Percentiles rank a stretch among this genome's conserved stretches.
These are phyloP conservation scores for Bradysia coprophila DNA, from an alignment of 1,140 invertebrate species.

Conservation along the genomic window DNA sequence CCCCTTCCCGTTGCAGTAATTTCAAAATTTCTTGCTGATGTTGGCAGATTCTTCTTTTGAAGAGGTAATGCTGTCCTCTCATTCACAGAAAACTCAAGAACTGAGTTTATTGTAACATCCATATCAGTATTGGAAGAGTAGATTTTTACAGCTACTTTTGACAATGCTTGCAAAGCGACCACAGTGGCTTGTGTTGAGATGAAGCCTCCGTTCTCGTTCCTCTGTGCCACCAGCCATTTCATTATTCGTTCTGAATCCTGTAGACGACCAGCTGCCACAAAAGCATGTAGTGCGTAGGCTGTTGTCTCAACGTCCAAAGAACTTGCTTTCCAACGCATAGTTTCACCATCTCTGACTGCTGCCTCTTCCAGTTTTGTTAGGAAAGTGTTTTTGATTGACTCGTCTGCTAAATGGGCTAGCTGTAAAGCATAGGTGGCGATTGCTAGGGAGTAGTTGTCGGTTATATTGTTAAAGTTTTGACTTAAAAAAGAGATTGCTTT, in stretches of 20 bases:
- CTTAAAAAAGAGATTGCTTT: too few species aligned
- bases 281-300: slow-evolving; percentile 51
- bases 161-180: slow-evolving; percentile 41
- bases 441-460: slow-evolving; percentile 55
- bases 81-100: not conserved
- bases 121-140: slow-evolving; percentile 8
- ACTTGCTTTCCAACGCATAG: too few species aligned
- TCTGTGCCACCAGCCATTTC: slow-evolving; percentile 57
- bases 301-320: slow-evolving; percentile 69
- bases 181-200: slow-evolving; percentile 46
- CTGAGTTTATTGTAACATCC: not conserved
- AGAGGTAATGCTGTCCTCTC: not conserved
- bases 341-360: too few species aligned
- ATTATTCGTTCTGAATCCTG: slow-evolving; percentile 52
- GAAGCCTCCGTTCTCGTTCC: slow-evolving; percentile 63
- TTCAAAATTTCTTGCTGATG: not conserved
- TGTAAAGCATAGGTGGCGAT: slow-evolving; percentile 54
- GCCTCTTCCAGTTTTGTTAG: slow-evolving; percentile 1
- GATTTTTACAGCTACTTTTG: too few species aligned
- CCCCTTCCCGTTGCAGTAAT: not conserved
- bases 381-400: too few species aligned
- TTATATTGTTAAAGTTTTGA: slow-evolving; percentile 40
- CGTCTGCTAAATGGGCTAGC: too few species aligned
- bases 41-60: not conserved
- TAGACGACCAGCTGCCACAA: slow-evolving; percentile 36